Base-by-base conservation (phyloP, 1,140 invertebrate genomes). In the Zaprionus ornatus region DNA sequence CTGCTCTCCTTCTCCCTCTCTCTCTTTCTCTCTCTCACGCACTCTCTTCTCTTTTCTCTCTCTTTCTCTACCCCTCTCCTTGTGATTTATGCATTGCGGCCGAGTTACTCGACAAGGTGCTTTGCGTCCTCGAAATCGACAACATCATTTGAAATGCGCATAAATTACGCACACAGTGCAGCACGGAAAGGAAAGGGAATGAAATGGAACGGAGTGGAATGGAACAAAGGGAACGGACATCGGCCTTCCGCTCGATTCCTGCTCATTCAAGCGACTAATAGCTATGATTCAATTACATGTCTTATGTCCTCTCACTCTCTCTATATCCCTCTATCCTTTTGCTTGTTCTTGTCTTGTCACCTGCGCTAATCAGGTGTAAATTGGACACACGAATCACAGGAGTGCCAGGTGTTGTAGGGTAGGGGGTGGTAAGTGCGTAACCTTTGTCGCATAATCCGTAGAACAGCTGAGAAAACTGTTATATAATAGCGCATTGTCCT, bases 131-230 rank as follows among this genome's bases (percentile, higher is more conserved):
- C 48, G 50, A 54, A 77, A 77, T 77, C 70, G 69, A 42, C 29
- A 37, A 61, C 69, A 70, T 66, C 48, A 77, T 61, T 45, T 21
- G 52, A 62, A 73, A 86, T 86, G 82, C 83, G 80, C 83, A 86
- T 86, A 87, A 85, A 86, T 85, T 85, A 87, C 50, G 40, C 50
- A 74, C 45, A 65, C 54, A 65, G 45, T 23, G 27, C 29, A 21
- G 35, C 17, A 29, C 3, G 29, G 32, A 55, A 13, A 19, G 45
- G 23, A 50, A 32, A 17, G n/a, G 27, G 63, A 65, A 35, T 23
- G 27, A 45, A 10, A 27, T 37, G 42, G 29, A 45, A 45, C 45
- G 9, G 1, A 3, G 19, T 50, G 45, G 45, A 59, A 59, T 13
- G 56, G 35, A 42, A 35, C 56, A 21, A 13, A 19, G 55, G 3